Evolutionary conservation across 2,113 vertebrate species (phyloP).

Genomic region (Australoheros scitulus): DNA sequence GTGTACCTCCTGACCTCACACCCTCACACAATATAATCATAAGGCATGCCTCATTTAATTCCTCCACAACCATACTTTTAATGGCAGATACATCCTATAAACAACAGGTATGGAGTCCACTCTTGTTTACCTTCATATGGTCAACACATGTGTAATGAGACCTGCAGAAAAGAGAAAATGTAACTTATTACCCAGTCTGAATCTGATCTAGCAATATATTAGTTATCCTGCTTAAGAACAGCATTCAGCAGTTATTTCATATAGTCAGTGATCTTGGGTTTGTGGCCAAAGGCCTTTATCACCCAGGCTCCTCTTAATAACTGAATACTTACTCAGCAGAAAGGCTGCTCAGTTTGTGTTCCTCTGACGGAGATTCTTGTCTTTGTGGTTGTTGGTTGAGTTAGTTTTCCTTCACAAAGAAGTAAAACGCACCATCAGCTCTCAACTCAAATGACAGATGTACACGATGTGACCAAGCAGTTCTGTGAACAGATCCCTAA

Average conservation of each 20-base stretch:
- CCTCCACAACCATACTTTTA: constrained; percentile 79
- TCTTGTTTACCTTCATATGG: constrained; percentile 78
- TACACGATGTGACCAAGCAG: background rate
- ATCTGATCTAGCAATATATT: background rate
- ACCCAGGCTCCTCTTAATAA: constrained; percentile 38
- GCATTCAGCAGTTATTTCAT: background rate
- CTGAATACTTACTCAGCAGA: constrained; percentile 76
- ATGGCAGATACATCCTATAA: constrained; percentile 65
- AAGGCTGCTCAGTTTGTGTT: constrained; percentile 90
- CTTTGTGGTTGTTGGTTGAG: constrained; percentile 99
- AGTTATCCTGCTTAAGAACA: background rate
- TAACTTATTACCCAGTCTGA: background rate
- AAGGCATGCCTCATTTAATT: constrained; percentile 90
- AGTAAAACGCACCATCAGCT: constrained; percentile 38
- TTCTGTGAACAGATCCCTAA: background rate
- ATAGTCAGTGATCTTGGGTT: background rate
- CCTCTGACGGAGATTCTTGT: constrained; percentile 99
- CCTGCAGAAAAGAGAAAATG: constrained; percentile 62
- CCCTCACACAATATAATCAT: constrained; percentile 86
- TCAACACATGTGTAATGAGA: constrained; percentile 73
- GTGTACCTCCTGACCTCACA: constrained; percentile 73
- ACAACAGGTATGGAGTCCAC: constrained; percentile 57
- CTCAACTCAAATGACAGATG: background rate
- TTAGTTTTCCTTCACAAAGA: constrained; percentile 91
- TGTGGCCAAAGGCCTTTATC: constrained; percentile 24